Evolutionary conservation across 2,888 invertebrate species (phyloP), one percentile per base, ranked within the genome.

Genomic region (Panopea generosa): DNA sequence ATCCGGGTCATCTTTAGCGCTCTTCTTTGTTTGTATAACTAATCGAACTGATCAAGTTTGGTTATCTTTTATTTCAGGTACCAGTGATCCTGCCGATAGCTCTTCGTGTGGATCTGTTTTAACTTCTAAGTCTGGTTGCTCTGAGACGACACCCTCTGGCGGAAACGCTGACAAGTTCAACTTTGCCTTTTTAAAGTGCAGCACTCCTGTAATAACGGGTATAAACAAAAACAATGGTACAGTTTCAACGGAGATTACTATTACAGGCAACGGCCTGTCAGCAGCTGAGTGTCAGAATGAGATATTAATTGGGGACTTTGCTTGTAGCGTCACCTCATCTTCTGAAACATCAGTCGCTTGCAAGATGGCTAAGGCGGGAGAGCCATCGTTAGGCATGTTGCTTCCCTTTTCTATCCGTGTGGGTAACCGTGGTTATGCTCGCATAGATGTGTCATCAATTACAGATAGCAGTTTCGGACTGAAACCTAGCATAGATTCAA

Each of bases 251-350:
- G 66, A 24, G 7, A 69, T 88, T 18, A 70, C 73, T 2, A 45
- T 85, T 22, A 59, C 61, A 9, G 88, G 88, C 9, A 72, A 77
- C 7, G 86, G 86, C 3, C 83, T 88, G 38, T 83, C 85, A 7
- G 43, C 68, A 2, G 70, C 65, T 3, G 43, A 55, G 1, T 87
- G 87, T 62, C 84, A 86, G 52, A 87, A 88, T 61, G 87, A 87
- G 59, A 76, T 88, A n/a, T 66, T 3, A 0, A 77, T 86, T 53
- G 85, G 82, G 9, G 74, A 68, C 38, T 72, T 62, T 18, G 29
- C 52, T 2, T 84, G 84, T 59, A 43, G 24, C 16, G 80, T 81
- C 2, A 55, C 60, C 0, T 45, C 63, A 0, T 61, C 82, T 2
- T 61, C 75, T 16, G 62, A 65, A 2, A 43, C 50, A 6, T 26